phyloP scores from a whole-genome alignment of 2,888 invertebrate species.

The Synanthedon andrenaeformis region DNA sequence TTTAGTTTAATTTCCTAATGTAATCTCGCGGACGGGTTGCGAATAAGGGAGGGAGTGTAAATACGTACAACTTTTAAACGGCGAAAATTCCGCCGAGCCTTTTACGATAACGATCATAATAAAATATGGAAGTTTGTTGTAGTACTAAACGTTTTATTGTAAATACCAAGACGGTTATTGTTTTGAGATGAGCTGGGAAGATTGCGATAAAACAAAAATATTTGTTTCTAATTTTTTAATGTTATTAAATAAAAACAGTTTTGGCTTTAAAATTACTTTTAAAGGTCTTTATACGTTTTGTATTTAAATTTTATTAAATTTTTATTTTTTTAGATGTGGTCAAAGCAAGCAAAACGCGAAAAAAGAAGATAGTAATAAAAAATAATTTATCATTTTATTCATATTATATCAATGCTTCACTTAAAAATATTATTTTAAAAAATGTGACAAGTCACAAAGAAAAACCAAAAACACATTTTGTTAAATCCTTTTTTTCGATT shows the following conservation, averaged over 20 bases:
- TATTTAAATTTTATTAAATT: too few relatives aligned
- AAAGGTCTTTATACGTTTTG: too few relatives aligned
- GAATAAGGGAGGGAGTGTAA: constrained; percentile 20
- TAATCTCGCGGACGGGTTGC: constrained; percentile 46
- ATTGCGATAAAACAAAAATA: constrained; percentile 7
- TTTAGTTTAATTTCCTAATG: constrained; percentile 58
- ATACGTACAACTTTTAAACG: constrained; percentile 48
- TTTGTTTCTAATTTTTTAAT: background rate
- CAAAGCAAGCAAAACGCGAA: too few relatives aligned
- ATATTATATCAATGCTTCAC: too few relatives aligned
- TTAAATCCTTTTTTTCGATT: too few relatives aligned
- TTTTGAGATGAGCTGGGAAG: constrained; percentile 20
- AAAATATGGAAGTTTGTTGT: constrained; percentile 69
- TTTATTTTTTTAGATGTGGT: too few relatives aligned
- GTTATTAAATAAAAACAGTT: background rate
- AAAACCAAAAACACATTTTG: too few relatives aligned
- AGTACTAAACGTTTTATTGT: constrained; percentile 67
- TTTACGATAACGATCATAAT: constrained; percentile 69
- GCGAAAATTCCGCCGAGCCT: constrained; percentile 32
- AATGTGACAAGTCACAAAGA: too few relatives aligned
- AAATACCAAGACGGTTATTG: constrained; percentile 42
- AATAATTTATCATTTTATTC: too few relatives aligned
- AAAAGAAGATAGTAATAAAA: too few relatives aligned
- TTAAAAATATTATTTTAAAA: too few relatives aligned
- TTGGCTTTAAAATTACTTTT: background rate